Conservation (phyloP, 2,113 vertebrate species). For the Dromaius novaehollandiae region DNA sequence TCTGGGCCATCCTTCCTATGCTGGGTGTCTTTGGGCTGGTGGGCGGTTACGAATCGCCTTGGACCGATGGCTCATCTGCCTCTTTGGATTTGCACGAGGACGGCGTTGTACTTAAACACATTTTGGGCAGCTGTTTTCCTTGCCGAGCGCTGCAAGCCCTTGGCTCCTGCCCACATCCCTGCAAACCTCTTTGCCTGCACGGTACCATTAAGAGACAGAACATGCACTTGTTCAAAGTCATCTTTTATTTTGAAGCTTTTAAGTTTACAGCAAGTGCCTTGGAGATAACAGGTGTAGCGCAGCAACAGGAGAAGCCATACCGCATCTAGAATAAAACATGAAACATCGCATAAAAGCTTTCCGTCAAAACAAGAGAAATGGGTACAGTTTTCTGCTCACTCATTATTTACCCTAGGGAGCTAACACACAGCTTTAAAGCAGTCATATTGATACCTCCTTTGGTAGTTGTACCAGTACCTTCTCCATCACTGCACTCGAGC, state of each 20-base stretch:
- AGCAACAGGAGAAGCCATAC: neutral
- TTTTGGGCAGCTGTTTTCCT: accelerated
- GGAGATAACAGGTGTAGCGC: neutral
- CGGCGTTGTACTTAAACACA: neutral
- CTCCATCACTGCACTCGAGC: neutral
- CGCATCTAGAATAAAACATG: neutral
- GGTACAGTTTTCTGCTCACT: accelerated
- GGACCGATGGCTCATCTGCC: neutral
- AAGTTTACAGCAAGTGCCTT: neutral
- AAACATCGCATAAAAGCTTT: neutral
- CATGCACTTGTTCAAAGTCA: accelerated
- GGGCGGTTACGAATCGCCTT: too few relatives aligned
- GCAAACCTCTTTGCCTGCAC: accelerated
- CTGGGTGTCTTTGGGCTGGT: too few relatives aligned
- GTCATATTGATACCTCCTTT: neutral
- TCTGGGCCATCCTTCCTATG: too few relatives aligned
- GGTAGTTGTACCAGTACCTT: neutral
- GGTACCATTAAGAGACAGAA: accelerated
- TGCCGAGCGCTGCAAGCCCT: neutral
- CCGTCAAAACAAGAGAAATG: neutral
- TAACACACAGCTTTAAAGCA: too few relatives aligned
- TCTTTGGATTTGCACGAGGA: neutral
- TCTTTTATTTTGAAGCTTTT: neutral
- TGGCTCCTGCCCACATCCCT: neutral
- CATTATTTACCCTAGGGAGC: neutral